A percentile compares a stretch with the other conserved stretches of the same genome.
These are phyloP conservation scores for Caretta caretta DNA, from an alignment of 2,113 vertebrate species.

Conservation along the genomic window DNA sequence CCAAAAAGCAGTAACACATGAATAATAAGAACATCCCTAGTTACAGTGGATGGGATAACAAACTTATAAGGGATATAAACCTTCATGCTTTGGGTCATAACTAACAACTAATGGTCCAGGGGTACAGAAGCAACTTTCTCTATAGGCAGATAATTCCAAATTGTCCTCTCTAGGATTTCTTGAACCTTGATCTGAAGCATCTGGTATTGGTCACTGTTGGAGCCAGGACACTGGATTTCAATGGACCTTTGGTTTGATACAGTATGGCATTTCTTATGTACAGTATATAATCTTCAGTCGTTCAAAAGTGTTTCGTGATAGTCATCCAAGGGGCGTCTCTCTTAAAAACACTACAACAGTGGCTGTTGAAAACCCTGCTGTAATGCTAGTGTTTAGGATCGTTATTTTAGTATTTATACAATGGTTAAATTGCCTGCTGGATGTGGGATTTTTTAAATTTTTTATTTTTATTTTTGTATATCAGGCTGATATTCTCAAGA, in stretches of 20 bases:
- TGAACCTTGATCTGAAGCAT: accelerated
- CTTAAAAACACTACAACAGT: background rate
- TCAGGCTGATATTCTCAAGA: background rate
- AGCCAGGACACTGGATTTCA: background rate
- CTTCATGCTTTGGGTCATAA: constrained; percentile 57
- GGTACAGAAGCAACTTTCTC: constrained; percentile 59
- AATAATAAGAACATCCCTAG: constrained; percentile 48
- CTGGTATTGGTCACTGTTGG: background rate
- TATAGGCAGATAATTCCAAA: constrained; percentile 38
- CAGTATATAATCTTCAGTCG: background rate
- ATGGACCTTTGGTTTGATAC: too few relatives aligned
- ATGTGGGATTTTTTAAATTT: background rate
- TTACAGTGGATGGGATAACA: constrained; percentile 44
- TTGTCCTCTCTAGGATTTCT: constrained; percentile 56
- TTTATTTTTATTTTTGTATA: background rate
- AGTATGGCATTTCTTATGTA: too few relatives aligned
- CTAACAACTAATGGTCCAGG: constrained; percentile 50
- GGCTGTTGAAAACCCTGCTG: constrained; percentile 4
- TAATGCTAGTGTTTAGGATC: background rate
- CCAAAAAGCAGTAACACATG: constrained; percentile 22
- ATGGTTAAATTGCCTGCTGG: background rate
- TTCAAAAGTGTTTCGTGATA: background rate
- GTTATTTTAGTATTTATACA: background rate
- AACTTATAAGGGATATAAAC: constrained; percentile 60
- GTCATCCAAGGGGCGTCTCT: background rate